A percentile compares a stretch with the other conserved stretches of the same genome.
phyloP scores from a whole-genome alignment of 2,113 vertebrate genomes.

The Serilophus lunatus region DNA sequence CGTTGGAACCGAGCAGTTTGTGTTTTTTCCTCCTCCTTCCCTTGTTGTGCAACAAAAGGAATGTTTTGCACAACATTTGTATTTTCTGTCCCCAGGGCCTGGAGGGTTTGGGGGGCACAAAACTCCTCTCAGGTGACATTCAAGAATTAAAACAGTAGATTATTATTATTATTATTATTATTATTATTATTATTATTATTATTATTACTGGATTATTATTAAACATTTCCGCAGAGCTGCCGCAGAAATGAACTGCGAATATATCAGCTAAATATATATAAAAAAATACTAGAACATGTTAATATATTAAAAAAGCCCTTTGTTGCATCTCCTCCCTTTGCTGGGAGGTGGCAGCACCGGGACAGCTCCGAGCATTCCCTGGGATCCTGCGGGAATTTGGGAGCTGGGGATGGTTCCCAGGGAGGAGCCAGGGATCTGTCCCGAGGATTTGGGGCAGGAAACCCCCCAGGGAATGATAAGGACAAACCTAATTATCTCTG shows the following conservation, averaged over 20 bases:
- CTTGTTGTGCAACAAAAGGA: not conserved
- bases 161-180: too few species aligned
- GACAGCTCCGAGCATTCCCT: not conserved
- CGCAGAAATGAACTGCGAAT: not conserved
- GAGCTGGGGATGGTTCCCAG: too few species aligned
- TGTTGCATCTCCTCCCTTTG: not conserved
- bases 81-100: not conserved
- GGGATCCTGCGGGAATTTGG: too few species aligned
- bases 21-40: not conserved
- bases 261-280: not conserved
- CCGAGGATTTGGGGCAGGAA: not conserved
- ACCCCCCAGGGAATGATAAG: not conserved
- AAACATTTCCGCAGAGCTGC: not conserved
- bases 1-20: not conserved
- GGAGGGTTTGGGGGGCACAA: not conserved
- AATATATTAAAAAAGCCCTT: not conserved
- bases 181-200: too few species aligned
- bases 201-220: too few species aligned
- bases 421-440: not conserved
- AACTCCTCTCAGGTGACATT: not conserved
- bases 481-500: not conserved
- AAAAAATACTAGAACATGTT: not conserved
- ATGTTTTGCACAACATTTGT: not conserved
- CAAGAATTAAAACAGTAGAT: not conserved
- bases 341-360: not conserved